Evolutionary conservation across 2,888 invertebrate genomes (phyloP).

Genomic region (Dascillus cervinus): DNA sequence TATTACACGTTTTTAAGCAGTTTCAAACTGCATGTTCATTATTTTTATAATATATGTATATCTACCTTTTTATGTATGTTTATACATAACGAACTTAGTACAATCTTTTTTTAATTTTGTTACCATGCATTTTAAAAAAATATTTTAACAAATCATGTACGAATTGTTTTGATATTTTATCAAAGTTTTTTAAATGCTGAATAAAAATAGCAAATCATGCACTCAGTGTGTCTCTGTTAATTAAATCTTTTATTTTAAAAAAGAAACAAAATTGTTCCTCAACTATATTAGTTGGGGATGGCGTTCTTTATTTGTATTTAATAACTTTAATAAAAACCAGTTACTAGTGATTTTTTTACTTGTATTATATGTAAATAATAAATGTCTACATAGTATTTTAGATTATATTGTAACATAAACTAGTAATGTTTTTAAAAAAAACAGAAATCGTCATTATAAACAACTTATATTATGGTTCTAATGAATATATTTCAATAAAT

Average conservation of each 20-base stretch:
- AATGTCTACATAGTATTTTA: slow-evolving; percentile 22
- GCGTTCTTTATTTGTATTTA: slow-evolving; percentile 12
- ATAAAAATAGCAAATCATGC: no score
- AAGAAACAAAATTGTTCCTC: no score
- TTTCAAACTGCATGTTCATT: slow-evolving; percentile 25
- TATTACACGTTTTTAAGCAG: slow-evolving; percentile 17
- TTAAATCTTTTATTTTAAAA: no score
- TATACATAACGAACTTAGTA: slow-evolving; percentile 29
- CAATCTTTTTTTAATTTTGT: slow-evolving; percentile 39
- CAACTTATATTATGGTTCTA: slow-evolving; percentile 20
- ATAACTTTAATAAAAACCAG: slow-evolving; percentile 19
- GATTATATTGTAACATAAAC: slow-evolving; percentile 27
- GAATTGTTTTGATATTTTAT: no score
- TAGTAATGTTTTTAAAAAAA: slow-evolving; percentile 36
- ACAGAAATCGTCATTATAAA: slow-evolving; percentile 19
- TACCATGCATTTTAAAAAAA: slow-evolving; percentile 32
- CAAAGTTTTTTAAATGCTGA: no score
- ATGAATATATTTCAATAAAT: slow-evolving; percentile 21
- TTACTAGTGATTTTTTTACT: slow-evolving; percentile 35
- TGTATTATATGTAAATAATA: slow-evolving; percentile 40
- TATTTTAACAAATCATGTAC: no score
- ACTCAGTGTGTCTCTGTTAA: no score
- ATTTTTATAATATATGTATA: slow-evolving; percentile 19
- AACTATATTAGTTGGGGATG: slow-evolving; percentile 17
- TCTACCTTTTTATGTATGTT: slow-evolving; percentile 24